phyloP scores from a whole-genome alignment of 2,797 vertebrate genomes.

The Enteromius anoplus region DNA sequence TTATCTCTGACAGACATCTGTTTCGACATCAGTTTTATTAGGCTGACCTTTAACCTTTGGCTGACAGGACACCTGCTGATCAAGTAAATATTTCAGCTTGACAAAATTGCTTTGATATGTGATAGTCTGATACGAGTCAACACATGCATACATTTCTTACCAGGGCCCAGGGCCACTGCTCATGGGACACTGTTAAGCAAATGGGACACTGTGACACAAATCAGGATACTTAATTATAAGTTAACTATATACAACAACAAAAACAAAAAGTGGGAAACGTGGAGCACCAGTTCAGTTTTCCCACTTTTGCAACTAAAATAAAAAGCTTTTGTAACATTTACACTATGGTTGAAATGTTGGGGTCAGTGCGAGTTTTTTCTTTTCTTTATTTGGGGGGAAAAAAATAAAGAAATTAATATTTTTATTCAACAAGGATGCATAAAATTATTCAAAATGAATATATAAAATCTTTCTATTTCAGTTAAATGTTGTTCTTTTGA shows the following conservation, averaged over 20 bases:
- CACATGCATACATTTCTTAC: not conserved
- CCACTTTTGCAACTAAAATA: not conserved
- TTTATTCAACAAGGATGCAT: not conserved
- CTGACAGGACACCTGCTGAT: constrained; percentile 20
- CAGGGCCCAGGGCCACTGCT: not conserved
- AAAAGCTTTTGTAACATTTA: not conserved
- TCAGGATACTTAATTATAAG: not conserved
- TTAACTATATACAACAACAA: not conserved
- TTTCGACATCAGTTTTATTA: constrained; percentile 10
- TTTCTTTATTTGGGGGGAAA: not conserved
- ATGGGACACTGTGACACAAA: too few relatives aligned
- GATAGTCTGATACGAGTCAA: constrained; percentile 7
- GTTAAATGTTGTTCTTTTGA: not conserved
- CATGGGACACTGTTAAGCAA: not conserved
- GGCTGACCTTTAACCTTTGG: constrained; percentile 26
- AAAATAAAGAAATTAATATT: not conserved
- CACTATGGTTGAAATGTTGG: not conserved
- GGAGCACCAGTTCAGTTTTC: not conserved
- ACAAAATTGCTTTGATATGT: constrained; percentile 37
- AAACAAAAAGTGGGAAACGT: too few relatives aligned
- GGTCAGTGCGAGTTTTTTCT: not conserved
- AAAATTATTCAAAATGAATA: not conserved
- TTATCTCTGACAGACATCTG: constrained; percentile 22
- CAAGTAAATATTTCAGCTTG: constrained; percentile 14
- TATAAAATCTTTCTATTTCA: not conserved